Conservation (phyloP, 2,113 vertebrate species). For the Etia nguti region DNA sequence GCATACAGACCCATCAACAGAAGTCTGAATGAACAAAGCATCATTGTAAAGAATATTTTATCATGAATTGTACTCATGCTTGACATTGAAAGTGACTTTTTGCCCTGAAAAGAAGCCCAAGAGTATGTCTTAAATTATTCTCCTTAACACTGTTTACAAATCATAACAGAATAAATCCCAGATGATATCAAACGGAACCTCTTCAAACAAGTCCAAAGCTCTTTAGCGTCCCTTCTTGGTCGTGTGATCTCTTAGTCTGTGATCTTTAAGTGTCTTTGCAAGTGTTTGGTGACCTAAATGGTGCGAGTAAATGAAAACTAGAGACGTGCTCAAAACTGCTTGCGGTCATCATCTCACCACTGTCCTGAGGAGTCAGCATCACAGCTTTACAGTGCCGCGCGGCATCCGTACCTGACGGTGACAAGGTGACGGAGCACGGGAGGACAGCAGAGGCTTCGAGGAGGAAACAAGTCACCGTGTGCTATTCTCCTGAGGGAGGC, state of each 20-base stretch:
- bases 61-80: not conserved
- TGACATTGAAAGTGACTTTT: not conserved
- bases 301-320: not conserved
- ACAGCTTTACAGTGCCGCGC: constrained; percentile 28
- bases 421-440: not conserved
- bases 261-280: not conserved
- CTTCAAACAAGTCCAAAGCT: not conserved
- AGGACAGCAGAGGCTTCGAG: not conserved
- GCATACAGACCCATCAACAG: not conserved
- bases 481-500: constrained; percentile 69
- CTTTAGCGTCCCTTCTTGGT: not conserved
- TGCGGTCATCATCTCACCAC: not conserved
- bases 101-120: not conserved
- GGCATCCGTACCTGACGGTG: not conserved
- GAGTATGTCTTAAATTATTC: not conserved
- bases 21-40: not conserved
- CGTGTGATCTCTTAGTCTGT: not conserved
- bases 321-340: not conserved
- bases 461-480: not conserved
- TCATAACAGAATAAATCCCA: not conserved
- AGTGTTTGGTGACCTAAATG: not conserved
- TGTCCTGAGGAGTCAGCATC: constrained; percentile 39
- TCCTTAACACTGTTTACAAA: not conserved
- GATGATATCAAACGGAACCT: not conserved
- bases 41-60: not conserved